These are phyloP conservation scores for Ictalurus punctatus DNA, from an alignment of 2,113 vertebrate genomes.

Conservation along the genomic window DNA sequence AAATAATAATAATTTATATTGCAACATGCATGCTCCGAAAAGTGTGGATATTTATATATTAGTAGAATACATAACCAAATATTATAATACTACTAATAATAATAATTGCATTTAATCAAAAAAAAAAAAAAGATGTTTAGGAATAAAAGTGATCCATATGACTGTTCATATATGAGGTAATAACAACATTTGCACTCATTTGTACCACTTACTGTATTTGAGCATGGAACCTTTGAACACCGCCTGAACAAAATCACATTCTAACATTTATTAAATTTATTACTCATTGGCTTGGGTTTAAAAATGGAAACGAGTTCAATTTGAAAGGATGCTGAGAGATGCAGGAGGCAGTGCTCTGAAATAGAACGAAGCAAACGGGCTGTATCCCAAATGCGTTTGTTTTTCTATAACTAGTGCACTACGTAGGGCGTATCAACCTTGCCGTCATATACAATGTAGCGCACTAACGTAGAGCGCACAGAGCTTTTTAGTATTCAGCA, in stretches of 20 bases:
- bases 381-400: background rate
- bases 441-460: background rate
- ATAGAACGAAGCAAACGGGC: conserved; percentile 52
- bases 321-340: conserved; percentile 45
- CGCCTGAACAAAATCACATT: background rate
- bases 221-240: conserved; percentile 39
- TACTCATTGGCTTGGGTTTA: background rate
- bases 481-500: background rate
- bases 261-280: background rate
- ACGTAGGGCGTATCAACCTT: background rate
- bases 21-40: background rate
- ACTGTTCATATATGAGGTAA: background rate
- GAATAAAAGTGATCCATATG: background rate
- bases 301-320: background rate
- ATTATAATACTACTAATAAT: background rate
- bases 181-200: background rate
- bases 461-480: background rate
- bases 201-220: background rate
- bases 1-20: too few species aligned
- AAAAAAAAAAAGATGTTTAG: background rate
- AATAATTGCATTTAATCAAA: too few species aligned
- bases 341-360: conserved; percentile 19
- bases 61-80: background rate
- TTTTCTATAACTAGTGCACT: background rate
- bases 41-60: background rate